Evolutionary conservation across 2,888 invertebrate species (phyloP).

Genomic region (Thecophora atra): DNA sequence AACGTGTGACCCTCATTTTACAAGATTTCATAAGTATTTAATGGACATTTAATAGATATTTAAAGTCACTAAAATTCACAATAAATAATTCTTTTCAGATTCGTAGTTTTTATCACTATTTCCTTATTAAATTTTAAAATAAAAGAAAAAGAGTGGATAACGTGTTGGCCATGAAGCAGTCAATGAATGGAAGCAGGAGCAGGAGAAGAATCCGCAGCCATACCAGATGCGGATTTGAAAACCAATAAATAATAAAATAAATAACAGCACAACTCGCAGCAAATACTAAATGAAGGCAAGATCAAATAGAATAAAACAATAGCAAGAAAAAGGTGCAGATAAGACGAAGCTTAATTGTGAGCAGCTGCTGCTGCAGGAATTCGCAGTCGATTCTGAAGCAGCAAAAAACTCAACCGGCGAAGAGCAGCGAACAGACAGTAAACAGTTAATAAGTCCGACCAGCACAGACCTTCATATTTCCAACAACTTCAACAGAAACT

Average conservation of each 20-base stretch:
- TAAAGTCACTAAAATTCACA: no score
- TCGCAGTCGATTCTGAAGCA: background rate
- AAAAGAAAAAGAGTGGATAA: background rate
- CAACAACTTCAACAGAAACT: background rate
- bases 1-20: no score
- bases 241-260: constrained; percentile 7
- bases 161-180: background rate
- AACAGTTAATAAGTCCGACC: constrained; percentile 14
- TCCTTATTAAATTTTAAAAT: constrained; percentile 5
- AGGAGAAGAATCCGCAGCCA: no score
- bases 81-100: no score
- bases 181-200: background rate
- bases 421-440: constrained; percentile 2
- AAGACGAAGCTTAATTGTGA: background rate
- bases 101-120: no score
- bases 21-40: no score
- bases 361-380: background rate
- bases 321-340: background rate
- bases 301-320: background rate
- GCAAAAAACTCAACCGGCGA: background rate
- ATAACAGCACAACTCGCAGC: background rate
- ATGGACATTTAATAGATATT: no score
- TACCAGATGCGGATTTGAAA: background rate
- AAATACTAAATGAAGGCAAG: background rate
- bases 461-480: background rate